Conservation (phyloP, 2,113 vertebrate genomes). For the Mirounga angustirostris region DNA sequence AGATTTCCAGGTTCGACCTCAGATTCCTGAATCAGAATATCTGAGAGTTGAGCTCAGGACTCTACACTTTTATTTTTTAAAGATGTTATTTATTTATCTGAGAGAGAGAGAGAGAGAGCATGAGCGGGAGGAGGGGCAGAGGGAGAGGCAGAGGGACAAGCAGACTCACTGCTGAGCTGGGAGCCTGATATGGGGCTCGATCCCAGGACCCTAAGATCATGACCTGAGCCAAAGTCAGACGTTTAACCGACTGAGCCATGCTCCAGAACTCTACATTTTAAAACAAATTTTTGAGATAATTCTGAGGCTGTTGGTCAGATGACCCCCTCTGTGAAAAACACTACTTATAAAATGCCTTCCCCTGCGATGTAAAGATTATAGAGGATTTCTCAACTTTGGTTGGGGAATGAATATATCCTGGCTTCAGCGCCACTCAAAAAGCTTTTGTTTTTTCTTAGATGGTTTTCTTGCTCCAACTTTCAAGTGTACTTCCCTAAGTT, state of each 20-base stretch:
- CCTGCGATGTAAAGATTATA: not conserved
- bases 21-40: not conserved
- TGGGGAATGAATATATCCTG: not conserved
- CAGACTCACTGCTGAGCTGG: not conserved
- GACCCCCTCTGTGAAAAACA: not conserved
- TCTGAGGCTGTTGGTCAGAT: not conserved
- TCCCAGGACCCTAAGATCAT: not conserved
- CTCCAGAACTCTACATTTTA: not conserved
- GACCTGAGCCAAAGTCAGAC: not conserved
- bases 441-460: not conserved
- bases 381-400: not conserved
- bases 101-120: not conserved
- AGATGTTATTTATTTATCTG: not conserved
- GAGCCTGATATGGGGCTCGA: not conserved
- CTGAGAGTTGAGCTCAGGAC: not conserved
- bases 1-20: not conserved
- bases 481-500: not conserved
- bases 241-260: not conserved
- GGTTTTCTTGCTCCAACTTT: not conserved
- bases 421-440: not conserved
- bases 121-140: too few species aligned
- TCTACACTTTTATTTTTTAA: not conserved
- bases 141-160: not conserved
- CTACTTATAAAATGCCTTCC: not conserved
- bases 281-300: not conserved